A percentile compares a stretch with the other conserved stretches of the same genome.
Conservation (phyloP, 2,888 invertebrate species). For the Meliscaeva auricollis region DNA sequence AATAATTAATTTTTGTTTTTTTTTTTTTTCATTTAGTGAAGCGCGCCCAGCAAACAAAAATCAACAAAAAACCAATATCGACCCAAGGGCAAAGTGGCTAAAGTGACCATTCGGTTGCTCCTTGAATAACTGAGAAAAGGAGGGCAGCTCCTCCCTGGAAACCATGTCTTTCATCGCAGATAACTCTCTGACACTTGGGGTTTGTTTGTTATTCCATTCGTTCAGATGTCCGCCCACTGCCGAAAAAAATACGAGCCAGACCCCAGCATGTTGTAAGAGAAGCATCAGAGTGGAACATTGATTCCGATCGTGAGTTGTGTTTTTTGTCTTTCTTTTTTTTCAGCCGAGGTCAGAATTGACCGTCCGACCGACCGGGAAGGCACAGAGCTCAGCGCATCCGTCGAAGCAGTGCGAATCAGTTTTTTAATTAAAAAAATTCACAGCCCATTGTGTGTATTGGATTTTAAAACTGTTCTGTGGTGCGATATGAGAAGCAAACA, state of each 20-base stretch:
- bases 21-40: slow-evolving; percentile 16
- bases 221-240: slow-evolving; percentile 70
- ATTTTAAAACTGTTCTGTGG: neutral
- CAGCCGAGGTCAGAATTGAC: slow-evolving; percentile 19
- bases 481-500: slow-evolving; percentile 61
- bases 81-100: slow-evolving; percentile 60
- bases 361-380: neutral
- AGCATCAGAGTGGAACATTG: slow-evolving; percentile 45
- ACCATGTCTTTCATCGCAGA: slow-evolving; percentile 71
- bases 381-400: neutral
- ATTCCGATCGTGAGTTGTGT: slow-evolving; percentile 39
- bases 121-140: slow-evolving; percentile 38
- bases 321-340: slow-evolving; percentile 25
- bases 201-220: slow-evolving; percentile 75
- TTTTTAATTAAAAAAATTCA: slow-evolving; percentile 74
- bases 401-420: slow-evolving; percentile 41
- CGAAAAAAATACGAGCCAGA: slow-evolving; percentile 29
- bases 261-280: slow-evolving; percentile 19
- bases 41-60: slow-evolving; percentile 17
- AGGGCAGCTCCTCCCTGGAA: slow-evolving; percentile 43
- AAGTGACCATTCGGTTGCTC: slow-evolving; percentile 48
- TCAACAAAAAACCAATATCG: slow-evolving; percentile 18
- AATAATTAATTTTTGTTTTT: slow-evolving; percentile 68
- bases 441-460: slow-evolving; percentile 51
- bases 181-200: slow-evolving; percentile 71